Evolutionary conservation across 1,140 invertebrate genomes (phyloP).

Genomic region (Polyergus mexicanus): DNA sequence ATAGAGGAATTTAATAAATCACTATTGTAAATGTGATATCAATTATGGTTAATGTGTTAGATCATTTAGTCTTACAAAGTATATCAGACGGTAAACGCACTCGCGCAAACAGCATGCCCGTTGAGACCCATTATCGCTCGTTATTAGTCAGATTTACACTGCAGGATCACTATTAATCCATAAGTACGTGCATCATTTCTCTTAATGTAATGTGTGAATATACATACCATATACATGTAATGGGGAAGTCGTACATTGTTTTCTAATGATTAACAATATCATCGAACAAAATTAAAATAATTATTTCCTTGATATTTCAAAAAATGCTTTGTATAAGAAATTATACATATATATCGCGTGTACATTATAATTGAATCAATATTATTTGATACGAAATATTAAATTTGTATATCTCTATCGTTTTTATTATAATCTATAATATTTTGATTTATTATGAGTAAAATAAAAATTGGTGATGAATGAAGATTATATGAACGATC

Average conservation of each 20-base stretch:
- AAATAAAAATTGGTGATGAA: too few species aligned
- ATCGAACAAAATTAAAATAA: neutral
- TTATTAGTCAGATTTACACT: constrained; percentile 41
- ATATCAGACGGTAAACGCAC: constrained; percentile 7
- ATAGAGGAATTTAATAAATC: neutral
- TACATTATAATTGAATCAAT: neutral
- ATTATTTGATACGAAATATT: neutral
- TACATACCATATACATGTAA: neutral
- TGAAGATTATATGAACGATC: too few species aligned
- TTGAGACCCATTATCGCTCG: constrained; percentile 45
- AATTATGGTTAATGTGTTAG: neutral
- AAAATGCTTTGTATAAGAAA: neutral
- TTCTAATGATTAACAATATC: neutral
- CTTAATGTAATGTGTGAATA: constrained; percentile 10
- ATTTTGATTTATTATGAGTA: too few species aligned
- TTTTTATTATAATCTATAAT: too few species aligned
- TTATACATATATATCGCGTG: neutral
- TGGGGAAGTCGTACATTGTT: constrained; percentile 13
- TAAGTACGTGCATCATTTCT: constrained; percentile 29
- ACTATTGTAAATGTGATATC: neutral
- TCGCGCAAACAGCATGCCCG: constrained; percentile 28
- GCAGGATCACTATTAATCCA: constrained; percentile 28
- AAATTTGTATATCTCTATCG: neutral
- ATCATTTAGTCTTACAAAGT: constrained; percentile 1
- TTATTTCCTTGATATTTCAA: neutral